These are phyloP conservation scores for Plectrocnemia conspersa DNA, from an alignment of 1,140 invertebrate species.

Conservation along the genomic window DNA sequence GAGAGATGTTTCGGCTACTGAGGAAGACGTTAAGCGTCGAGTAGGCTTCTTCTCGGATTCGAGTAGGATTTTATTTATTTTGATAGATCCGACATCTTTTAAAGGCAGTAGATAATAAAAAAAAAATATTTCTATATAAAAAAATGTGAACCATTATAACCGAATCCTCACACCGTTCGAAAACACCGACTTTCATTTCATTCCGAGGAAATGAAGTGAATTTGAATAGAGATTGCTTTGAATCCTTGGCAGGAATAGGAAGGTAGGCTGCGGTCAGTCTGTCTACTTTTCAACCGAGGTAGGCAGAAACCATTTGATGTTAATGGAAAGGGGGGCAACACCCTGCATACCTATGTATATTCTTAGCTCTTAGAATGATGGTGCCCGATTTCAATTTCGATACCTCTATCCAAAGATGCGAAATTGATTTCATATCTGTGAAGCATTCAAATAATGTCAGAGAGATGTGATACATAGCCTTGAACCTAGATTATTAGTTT, in stretches of 20 bases:
- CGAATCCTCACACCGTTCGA: neutral
- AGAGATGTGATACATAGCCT: too few relatives aligned
- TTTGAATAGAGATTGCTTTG: slow-evolving; percentile 23
- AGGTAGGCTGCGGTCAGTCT: slow-evolving; percentile 10
- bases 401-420: too few relatives aligned
- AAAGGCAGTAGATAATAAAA: neutral
- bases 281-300: too few relatives aligned
- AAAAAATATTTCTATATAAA: neutral
- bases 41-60: slow-evolving; percentile 2
- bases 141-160: neutral
- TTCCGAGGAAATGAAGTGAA: slow-evolving; percentile 14
- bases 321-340: too few relatives aligned
- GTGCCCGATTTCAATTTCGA: too few relatives aligned
- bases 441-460: too few relatives aligned
- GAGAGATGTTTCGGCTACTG: slow-evolving; percentile 18
- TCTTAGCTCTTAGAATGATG: too few relatives aligned
- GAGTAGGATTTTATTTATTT: slow-evolving; percentile 9
- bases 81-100: neutral
- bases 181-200: slow-evolving; percentile 10
- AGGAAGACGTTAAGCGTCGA: slow-evolving; percentile 19
- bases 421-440: too few relatives aligned
- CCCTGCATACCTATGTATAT: too few relatives aligned
- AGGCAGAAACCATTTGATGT: too few relatives aligned
- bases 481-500: too few relatives aligned
- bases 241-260: neutral